phyloP scores from a whole-genome alignment of 2,113 vertebrate species.

The Passerina amoena region DNA sequence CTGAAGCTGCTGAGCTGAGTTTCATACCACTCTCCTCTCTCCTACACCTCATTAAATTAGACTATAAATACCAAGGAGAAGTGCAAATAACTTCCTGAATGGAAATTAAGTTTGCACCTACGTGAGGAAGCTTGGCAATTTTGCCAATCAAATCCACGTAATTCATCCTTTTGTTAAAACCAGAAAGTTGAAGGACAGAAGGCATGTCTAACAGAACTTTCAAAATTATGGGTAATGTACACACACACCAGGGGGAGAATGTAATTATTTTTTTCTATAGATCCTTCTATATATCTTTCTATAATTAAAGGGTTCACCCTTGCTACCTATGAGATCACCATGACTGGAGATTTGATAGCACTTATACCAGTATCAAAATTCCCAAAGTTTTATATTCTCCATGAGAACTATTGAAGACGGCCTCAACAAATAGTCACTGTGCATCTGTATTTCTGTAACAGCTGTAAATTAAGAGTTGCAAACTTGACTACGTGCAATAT shows the following conservation, averaged over 20 bases:
- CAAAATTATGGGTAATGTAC: not conserved
- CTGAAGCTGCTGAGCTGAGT: not conserved
- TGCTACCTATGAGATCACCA: not conserved
- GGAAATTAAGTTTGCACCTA: not conserved
- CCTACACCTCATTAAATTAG: not conserved
- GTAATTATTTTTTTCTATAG: not conserved
- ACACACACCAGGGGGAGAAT: not conserved
- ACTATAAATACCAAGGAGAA: not conserved
- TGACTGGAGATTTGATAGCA: not conserved
- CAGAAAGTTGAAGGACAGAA: not conserved
- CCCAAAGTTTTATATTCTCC: not conserved
- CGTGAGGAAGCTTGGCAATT: not conserved
- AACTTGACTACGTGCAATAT: not conserved
- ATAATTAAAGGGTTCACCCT: not conserved
- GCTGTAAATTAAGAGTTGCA: not conserved
- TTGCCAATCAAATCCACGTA: not conserved
- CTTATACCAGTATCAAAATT: conserved; percentile 5
- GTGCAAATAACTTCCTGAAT: not conserved
- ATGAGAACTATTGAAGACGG: not conserved
- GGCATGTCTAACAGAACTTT: not conserved
- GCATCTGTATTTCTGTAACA: conserved; percentile 5
- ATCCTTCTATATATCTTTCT: not conserved
- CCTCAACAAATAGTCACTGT: not conserved
- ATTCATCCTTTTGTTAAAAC: not conserved
- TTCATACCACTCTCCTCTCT: not conserved